Evolutionary conservation across 2,888 invertebrate genomes (phyloP), one percentile per base, ranked within the genome.

Genomic region (Papilio gigon): DNA sequence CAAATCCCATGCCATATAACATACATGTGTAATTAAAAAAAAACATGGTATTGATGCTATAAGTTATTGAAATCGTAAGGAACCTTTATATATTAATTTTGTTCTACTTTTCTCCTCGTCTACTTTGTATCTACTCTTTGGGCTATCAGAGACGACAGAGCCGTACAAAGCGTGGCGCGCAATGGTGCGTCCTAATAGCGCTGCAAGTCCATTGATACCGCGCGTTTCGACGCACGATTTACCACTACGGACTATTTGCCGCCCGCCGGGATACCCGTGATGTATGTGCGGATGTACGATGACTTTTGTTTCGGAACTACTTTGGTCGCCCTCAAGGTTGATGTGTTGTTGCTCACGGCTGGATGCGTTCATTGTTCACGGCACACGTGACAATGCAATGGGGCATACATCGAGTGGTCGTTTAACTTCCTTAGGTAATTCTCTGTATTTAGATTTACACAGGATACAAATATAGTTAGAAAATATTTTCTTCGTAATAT

Each of bases 221-320:
- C 80, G 80, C 79, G 80, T 86, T 85, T 83, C 79, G 80, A 85
- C 88, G 89, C 88, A 84, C 90, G 86, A 91, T 91, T 91, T 89
- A 88, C 83, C 83, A 84, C 80, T 84, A 89, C 87, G 90, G 85
- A 82, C 88, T 89, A 89, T 91, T 90, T 89, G 81, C 84, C 85
- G 80, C 87, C 83, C 83, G 80, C 84, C 81, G 80, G 84, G 83
- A 79, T 74, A 61, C 50, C 50, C 65, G 73, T 86, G 85, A 84
- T 77, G 64, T 77, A 77, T 75, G 76, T 72, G 74, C 77, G 78
- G 78, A 76, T 73, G 75, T 75, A 67, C 71, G 56, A 44, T 69
- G 75, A 76, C 74, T 77, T 74, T 76, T 74, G 77, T 75, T 78
- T 76, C 75, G 75, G 74, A 70, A 58, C 71, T 70, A 71, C 73